Base-by-base conservation (phyloP, 2,113 vertebrate species). In the Callospermophilus lateralis region DNA sequence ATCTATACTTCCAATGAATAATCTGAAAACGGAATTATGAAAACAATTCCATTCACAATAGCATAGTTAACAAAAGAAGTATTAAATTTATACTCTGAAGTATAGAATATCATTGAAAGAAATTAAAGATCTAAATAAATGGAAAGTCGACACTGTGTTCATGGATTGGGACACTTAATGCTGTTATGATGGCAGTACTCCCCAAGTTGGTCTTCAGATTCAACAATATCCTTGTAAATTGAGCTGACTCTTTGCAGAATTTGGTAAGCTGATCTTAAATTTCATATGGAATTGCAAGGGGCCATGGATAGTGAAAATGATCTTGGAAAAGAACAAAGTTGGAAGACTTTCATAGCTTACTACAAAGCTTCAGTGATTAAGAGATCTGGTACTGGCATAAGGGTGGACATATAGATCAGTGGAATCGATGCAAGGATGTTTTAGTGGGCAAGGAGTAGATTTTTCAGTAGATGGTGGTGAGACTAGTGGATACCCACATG, bases 121-220 rank as follows among this genome's bases (percentile, higher is more conserved):
- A 93, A 76, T 93, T 53, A 84, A 93, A 85, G 39, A 58, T 65
- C 26, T 74, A 70, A 86, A 67, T 95, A 76, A 93, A 19, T 95
- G 42, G 34, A 12, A 90, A 78, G 32, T 58, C 32, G 32, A 73
- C 22, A 1, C 2, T 74, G 3, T 80, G 12, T 86, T 81, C 3
- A 42, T 68, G n/a, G 22, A 93, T 95, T 55, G 9, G 39, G 58
- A 19, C 24, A 39, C 48, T 72, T 85, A 84, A 9, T 80, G 39
- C 48, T 90, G 26, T 58, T 74, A 55, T 16, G 67, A 73, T 78
- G 37, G 12, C 11, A 86, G 2, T 53, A 91, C 10, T 58, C 26
- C 3, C n/a, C 13, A 37, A 30, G 26, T 48, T 83, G 58, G 13
- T 63, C 19, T 85, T 39, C 30, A 72, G n/a, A 39, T 37, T 79